Conservation (phyloP, 2,888 invertebrate species). For the Cheilosia grossa region DNA sequence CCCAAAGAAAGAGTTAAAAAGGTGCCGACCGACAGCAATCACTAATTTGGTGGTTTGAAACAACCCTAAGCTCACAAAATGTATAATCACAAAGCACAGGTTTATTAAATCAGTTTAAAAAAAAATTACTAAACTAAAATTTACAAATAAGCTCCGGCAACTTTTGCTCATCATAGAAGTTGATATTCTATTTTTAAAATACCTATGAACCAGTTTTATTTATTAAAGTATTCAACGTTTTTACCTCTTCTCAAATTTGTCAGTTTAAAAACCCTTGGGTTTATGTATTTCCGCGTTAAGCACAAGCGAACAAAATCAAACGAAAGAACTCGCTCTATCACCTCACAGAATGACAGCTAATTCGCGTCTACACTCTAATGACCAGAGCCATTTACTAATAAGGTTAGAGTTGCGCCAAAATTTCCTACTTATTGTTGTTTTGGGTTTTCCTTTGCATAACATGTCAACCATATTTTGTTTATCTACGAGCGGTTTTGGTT, state of each 20-base stretch:
- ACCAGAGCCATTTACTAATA: conserved; percentile 37
- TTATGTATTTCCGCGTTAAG: neutral
- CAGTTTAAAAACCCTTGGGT: neutral
- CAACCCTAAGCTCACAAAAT: too few species aligned
- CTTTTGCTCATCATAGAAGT: too few species aligned
- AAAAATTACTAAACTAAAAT: too few species aligned
- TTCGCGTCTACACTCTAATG: conserved; percentile 53
- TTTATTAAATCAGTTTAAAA: too few species aligned
- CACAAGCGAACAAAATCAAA: conserved; percentile 8
- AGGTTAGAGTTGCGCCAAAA: conserved; percentile 41
- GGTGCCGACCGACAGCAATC: too few species aligned
- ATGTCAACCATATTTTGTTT: conserved; percentile 49
- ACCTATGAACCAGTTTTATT: too few species aligned
- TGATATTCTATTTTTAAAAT: too few species aligned
- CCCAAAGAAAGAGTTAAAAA: too few species aligned
- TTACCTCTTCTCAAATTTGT: too few species aligned
- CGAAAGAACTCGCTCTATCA: conserved; percentile 6
- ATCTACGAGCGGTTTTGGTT: conserved; percentile 49
- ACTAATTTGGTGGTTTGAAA: too few species aligned
- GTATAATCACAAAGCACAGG: too few species aligned
- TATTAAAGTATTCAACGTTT: neutral
- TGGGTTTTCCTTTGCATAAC: conserved; percentile 25
- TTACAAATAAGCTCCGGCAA: too few species aligned
- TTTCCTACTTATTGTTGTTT: conserved; percentile 38
- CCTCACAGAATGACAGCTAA: conserved; percentile 48